Evolutionary conservation across 2,888 invertebrate genomes (phyloP), one percentile per base, ranked within the genome.

Genomic region (Euzophera pinguis): DNA sequence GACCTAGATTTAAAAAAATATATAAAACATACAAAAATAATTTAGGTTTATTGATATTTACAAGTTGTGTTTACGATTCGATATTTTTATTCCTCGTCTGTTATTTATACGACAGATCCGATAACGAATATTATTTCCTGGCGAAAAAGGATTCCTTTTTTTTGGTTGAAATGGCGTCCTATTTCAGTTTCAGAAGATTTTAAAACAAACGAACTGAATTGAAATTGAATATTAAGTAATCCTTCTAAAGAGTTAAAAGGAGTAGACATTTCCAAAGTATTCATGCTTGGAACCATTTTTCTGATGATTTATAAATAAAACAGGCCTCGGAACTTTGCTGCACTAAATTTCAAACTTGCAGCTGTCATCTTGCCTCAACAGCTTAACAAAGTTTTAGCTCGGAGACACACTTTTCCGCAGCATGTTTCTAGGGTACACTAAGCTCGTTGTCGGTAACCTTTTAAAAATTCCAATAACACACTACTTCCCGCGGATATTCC

Each of bases 351-450:
- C 8, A 14, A 48, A 48, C 37, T 38, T 48, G 10, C 39, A 17
- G 5, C 29, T 32, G 50, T 29, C 48, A 37, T 37, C 37, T 37
- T 37, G 50, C 35, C 39, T 17, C 35, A 48, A 35, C 47, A 43
- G 55, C 50, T 41, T 12, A 48, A 57, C 43, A 37, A 38, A 55
- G 51, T 60, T 57, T 53, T 39, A 53, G 50, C 52, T 38, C 38
- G 50, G 49, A 14, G 51, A 48, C 53, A 51, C 42, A 54, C 49
- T 56, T 39, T 60, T 29, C 57, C 13, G 38, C 38, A 17, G 49
- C 54, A 58, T 52, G 50, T 56, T 22, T 45, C 22, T 42, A 22
- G 42, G 12, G 6, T 27, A 16, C 14, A 48, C 34, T 54, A 58
- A 53, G 50, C 50, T 57, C 14, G 43, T 60, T 59, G 32, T 8